Evolutionary conservation across 2,888 invertebrate species (phyloP).

Genomic region (Rhingia rostrata): DNA sequence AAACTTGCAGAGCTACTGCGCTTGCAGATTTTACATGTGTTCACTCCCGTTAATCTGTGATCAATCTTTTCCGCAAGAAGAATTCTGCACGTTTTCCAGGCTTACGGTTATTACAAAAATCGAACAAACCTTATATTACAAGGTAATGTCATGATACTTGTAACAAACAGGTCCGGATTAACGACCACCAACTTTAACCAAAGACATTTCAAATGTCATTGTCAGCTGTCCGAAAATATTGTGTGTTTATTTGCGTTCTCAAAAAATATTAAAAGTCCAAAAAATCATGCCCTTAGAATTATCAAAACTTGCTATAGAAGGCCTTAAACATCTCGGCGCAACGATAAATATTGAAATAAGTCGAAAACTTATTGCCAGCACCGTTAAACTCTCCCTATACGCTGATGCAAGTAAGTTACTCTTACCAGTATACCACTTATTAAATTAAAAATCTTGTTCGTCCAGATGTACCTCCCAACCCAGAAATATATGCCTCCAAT

Average conservation of each 20-base stretch:
- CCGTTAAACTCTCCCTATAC: conserved; percentile 80
- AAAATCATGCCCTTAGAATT: conserved; percentile 74
- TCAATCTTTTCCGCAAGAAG: neutral
- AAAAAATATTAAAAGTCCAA: conserved; percentile 7
- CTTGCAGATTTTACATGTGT: too few relatives aligned
- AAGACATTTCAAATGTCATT: conserved; percentile 33
- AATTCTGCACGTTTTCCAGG: neutral
- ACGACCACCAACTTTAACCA: too few relatives aligned
- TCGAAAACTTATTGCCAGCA: conserved; percentile 81
- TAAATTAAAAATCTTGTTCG: conserved; percentile 1
- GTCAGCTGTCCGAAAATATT: conserved; percentile 39
- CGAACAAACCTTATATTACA: too few relatives aligned
- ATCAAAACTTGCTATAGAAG: conserved; percentile 79
- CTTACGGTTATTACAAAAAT: too few relatives aligned
- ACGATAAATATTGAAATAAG: conserved; percentile 78
- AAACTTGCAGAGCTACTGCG: too few relatives aligned
- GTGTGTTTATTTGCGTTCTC: conserved; percentile 52
- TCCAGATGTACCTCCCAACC: conserved; percentile 81
- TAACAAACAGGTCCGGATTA: too few relatives aligned
- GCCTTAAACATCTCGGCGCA: conserved; percentile 79
- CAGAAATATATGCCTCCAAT: conserved; percentile 82
- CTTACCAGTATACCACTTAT: neutral
- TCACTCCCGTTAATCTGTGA: neutral
- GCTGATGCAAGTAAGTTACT: conserved; percentile 80
- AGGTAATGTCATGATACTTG: too few relatives aligned